phyloP scores from a whole-genome alignment of 2,888 invertebrate species.

The Luperina nickerlii region DNA sequence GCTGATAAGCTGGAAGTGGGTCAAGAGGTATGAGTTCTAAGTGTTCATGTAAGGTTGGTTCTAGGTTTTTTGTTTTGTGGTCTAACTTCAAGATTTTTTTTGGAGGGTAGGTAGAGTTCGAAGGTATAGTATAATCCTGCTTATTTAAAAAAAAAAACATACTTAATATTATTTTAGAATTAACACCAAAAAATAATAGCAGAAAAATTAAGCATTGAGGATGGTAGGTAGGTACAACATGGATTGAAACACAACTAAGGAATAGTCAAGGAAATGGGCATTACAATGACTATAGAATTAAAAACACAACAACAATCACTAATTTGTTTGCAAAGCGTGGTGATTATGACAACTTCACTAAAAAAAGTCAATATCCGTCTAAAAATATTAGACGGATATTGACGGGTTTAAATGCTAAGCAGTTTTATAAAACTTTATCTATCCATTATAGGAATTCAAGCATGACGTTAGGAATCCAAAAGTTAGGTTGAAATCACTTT shows the following conservation, averaged over 20 bases:
- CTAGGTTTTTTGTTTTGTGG: not conserved
- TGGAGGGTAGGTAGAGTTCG: not conserved
- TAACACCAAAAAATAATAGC: not conserved
- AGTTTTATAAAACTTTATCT: too few species aligned
- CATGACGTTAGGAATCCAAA: too few species aligned
- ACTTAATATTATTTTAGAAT: not conserved
- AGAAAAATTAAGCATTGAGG: not conserved
- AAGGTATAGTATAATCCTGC: not conserved
- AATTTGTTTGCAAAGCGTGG: not conserved
- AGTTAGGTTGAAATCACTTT: too few species aligned
- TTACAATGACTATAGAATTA: not conserved
- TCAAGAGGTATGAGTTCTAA: slow-evolving; percentile 45
- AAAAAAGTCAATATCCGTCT: not conserved
- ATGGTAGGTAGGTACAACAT: not conserved
- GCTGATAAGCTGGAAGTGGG: slow-evolving; percentile 55
- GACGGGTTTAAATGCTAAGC: too few species aligned
- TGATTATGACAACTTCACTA: not conserved
- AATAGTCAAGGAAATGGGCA: not conserved
- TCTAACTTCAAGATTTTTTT: not conserved
- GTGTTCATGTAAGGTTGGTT: slow-evolving; percentile 26
- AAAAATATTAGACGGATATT: too few species aligned
- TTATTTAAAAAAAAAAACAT: too few species aligned
- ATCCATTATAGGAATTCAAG: not conserved
- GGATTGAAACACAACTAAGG: not conserved
- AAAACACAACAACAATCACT: not conserved